A percentile compares a stretch with the other conserved stretches of the same genome.
These are phyloP conservation scores for Rhagoletis zephyria DNA, from an alignment of 1,140 invertebrate species.

Conservation along the genomic window DNA sequence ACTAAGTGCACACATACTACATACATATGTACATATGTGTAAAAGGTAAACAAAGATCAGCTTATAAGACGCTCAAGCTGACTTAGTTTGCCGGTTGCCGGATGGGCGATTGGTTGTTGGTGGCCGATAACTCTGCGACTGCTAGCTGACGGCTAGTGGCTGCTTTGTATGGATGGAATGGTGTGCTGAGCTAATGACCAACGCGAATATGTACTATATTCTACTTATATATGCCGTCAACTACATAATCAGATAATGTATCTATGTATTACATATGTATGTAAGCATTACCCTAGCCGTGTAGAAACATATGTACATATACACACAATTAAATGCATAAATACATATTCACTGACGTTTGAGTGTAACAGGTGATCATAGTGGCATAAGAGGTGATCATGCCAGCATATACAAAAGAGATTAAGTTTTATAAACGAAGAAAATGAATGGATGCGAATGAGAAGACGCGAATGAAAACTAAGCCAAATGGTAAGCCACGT, in stretches of 20 bases:
- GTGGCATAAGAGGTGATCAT: conserved; percentile 45
- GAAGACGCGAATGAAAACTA: neutral
- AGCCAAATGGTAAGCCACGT: neutral
- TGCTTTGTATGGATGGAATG: neutral
- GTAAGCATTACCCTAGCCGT: neutral
- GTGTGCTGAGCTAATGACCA: neutral
- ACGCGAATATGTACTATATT: neutral
- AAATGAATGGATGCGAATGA: conserved; percentile 57
- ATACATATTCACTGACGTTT: neutral
- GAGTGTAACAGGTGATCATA: conserved; percentile 50
- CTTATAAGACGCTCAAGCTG: conserved; percentile 39
- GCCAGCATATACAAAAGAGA: conserved; percentile 70
- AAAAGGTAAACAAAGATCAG: conserved; percentile 53
- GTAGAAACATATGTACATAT: neutral
- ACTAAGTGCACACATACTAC: neutral
- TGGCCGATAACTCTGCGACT: neutral
- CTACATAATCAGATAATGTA: neutral
- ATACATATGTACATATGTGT: no score
- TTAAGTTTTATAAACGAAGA: conserved; percentile 70
- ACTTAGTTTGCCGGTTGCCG: conserved; percentile 21
- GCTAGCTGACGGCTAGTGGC: neutral
- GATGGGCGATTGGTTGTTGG: neutral
- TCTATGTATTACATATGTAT: conserved; percentile 3
- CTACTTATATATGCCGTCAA: neutral
- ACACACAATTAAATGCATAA: neutral